Base-by-base conservation (phyloP, 2,113 vertebrate species). In the Zingel zingel region DNA sequence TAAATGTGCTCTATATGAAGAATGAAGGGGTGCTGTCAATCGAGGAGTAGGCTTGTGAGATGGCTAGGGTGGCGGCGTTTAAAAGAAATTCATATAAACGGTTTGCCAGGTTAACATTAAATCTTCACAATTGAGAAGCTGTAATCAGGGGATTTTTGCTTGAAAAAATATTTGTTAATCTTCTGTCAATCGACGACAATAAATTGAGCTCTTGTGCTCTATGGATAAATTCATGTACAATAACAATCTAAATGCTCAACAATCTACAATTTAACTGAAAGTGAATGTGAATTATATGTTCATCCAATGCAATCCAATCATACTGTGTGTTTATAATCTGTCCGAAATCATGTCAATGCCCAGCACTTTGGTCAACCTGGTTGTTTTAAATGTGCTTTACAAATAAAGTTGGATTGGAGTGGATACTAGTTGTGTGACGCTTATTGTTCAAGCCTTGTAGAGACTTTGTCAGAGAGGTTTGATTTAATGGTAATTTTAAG, bases 401-500 rank as follows among this genome's bases (percentile, higher is more conserved):
- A 27, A 27, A 27, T 27, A 27, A 27, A 27, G 27, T 27, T 27
- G 27, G 27, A 27, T 25, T 25, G 25, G 25, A 25, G 1, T 27
- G 27, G 27, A 63, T 21, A 57, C 21, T 12, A n/a, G 25, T 54
- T 68, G 25, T 72, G 2, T 66, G 19, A 61, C 56, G 51, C 19
- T 54, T 25, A 53, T 39, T 27, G 6, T 66, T 59, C 1, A 61
- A n/a, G 15, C 54, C 50, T 39, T 76, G 62, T 47, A 81, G 25
- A 54, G 47, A 50, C n/a, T 51, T 18, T 48, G 21, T 53, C 33
- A 71, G 16, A 54, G 36, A 65, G 36, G 27, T 45, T 61, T 57
- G 39, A 59, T 83, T 58, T 33, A 56, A 63, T 71, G 58, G 39
- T 74, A 11, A 62, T 85, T 77, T 62, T 62, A 48, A 59, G 36